Evolutionary conservation across 2,888 invertebrate genomes (phyloP).

Genomic region (Schizotus pectinicornis): DNA sequence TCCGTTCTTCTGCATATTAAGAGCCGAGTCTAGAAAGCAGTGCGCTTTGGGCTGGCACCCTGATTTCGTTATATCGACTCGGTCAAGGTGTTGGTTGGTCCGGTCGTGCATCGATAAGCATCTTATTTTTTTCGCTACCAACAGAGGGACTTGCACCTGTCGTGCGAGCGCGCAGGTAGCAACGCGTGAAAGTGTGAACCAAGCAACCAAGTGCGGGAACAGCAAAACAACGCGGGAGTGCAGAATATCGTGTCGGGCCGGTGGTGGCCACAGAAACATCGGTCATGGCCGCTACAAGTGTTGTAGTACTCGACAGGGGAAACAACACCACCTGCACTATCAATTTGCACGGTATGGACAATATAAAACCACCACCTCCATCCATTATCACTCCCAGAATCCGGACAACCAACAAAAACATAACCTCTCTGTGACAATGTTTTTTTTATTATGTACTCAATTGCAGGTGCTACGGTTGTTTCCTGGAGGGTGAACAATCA

Average conservation of each 20-base stretch:
- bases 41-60: conserved; percentile 38
- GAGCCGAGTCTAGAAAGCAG: conserved; percentile 43
- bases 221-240: conserved; percentile 45
- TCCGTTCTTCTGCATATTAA: conserved; percentile 52
- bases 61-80: conserved; percentile 24
- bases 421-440: conserved; percentile 41
- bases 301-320: conserved; percentile 93
- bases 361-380: conserved; percentile 1
- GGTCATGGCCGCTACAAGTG: conserved; percentile 82
- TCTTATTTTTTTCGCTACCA: conserved; percentile 49
- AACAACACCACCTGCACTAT: conserved; percentile 97
- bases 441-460: conserved; percentile 7
- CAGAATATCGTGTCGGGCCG: conserved; percentile 53
- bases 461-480: conserved; percentile 91
- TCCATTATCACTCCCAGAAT: background rate
- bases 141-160: conserved; percentile 56
- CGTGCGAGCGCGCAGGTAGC: conserved; percentile 54
- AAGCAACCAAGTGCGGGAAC: conserved; percentile 46
- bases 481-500: conserved; percentile 97
- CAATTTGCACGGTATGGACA: conserved; percentile 88
- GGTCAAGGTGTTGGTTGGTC: conserved; percentile 7
- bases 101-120: conserved; percentile 25
- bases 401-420: conserved; percentile 42
- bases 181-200: conserved; percentile 48
- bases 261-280: conserved; percentile 39